Percentiles rank a stretch among this genome's conserved stretches.
These are phyloP conservation scores for Hippocampus barbouri DNA, from an alignment of 2,113 vertebrate genomes.

Conservation along the genomic window DNA sequence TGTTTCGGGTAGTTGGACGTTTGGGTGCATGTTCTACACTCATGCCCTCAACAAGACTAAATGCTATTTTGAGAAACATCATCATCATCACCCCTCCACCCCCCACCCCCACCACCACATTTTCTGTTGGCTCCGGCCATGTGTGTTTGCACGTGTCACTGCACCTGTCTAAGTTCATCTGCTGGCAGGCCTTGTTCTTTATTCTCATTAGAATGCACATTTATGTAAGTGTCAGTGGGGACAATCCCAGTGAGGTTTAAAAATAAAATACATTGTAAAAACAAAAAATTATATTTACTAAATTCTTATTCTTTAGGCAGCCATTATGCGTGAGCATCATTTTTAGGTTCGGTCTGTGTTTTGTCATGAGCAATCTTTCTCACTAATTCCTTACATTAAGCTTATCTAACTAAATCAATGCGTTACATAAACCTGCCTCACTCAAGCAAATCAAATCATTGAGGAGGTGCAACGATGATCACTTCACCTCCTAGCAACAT, in stretches of 20 bases:
- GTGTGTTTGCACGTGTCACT: slow-evolving; percentile 28
- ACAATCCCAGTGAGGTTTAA: not conserved
- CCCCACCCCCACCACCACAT: slow-evolving; percentile 31
- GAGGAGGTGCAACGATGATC: slow-evolving; percentile 6
- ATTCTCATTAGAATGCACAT: slow-evolving; percentile 28
- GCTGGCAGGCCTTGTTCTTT: slow-evolving; percentile 6
- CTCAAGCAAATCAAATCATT: slow-evolving; percentile 20
- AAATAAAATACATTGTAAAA: not conserved
- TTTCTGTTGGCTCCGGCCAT: slow-evolving; percentile 43
- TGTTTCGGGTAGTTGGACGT: not conserved
- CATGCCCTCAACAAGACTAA: slow-evolving; percentile 24
- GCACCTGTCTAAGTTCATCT: slow-evolving; percentile 57
- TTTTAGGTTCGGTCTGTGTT: not conserved
- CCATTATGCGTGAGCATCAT: not conserved
- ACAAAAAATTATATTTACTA: not conserved
- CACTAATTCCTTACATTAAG: not conserved
- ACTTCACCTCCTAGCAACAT: slow-evolving; percentile 37
- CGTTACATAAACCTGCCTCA: not conserved
- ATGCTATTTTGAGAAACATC: slow-evolving; percentile 66
- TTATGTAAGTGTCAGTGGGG: not conserved
- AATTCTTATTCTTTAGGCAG: not conserved
- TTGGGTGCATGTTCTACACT: slow-evolving; percentile 9
- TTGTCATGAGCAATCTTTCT: not conserved
- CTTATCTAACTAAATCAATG: not conserved
- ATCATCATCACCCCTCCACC: slow-evolving; percentile 3